Evolutionary conservation across 1,140 invertebrate genomes (phyloP).

Genomic region (Vanessa atalanta): DNA sequence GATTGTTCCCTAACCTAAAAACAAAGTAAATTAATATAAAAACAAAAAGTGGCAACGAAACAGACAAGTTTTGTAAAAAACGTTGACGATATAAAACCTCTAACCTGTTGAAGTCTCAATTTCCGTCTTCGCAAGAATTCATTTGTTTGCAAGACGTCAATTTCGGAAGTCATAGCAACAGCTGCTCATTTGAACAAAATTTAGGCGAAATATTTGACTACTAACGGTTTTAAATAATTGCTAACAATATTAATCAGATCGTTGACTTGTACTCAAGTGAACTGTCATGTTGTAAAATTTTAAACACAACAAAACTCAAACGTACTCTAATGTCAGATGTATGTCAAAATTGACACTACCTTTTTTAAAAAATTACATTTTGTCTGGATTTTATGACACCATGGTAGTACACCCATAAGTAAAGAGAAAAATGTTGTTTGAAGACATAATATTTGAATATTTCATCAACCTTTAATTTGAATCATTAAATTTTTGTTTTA

Average conservation of each 20-base stretch:
- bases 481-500: too few species aligned
- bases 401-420: too few species aligned
- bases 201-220: background rate
- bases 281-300: constrained; percentile 13
- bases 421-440: too few species aligned
- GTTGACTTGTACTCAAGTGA: background rate
- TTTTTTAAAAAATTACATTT: background rate
- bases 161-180: constrained; percentile 65
- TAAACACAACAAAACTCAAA: constrained; percentile 14
- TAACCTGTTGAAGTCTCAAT: constrained; percentile 76
- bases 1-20: constrained; percentile 79
- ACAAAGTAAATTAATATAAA: constrained; percentile 11
- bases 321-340: constrained; percentile 20
- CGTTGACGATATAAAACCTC: constrained; percentile 43
- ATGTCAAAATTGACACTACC: constrained; percentile 1
- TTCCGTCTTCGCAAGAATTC: constrained; percentile 74
- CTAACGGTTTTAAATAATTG: background rate
- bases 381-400: background rate
- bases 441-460: too few species aligned
- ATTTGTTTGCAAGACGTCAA: constrained; percentile 72
- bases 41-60: background rate
- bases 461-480: too few species aligned
- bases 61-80: background rate
- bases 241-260: background rate
- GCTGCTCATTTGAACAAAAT: background rate